These are phyloP conservation scores for Sialis lutaria DNA, from an alignment of 2,888 invertebrate species.

Conservation along the genomic window DNA sequence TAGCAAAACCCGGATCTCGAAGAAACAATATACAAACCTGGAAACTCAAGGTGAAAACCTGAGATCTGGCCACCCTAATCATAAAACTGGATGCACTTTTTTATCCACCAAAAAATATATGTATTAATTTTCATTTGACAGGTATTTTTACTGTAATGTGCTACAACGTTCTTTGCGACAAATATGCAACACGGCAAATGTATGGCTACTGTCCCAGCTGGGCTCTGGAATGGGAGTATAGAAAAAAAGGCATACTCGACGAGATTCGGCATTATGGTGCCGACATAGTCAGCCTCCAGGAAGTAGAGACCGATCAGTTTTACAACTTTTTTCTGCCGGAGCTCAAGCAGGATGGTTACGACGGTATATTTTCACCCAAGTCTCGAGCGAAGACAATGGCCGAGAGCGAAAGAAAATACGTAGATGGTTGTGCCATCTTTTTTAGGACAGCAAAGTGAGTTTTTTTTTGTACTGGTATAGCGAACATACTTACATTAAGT, in stretches of 20 bases:
- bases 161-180: conserved; percentile 98
- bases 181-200: conserved; percentile 96
- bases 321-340: conserved; percentile 93
- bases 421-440: conserved; percentile 99
- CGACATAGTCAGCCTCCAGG: conserved; percentile 91
- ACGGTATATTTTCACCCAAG: conserved; percentile 95
- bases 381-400: conserved; percentile 97
- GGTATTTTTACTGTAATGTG: conserved; percentile 99
- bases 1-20: too few relatives aligned
- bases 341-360: conserved; percentile 76
- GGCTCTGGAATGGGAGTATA: conserved; percentile 97
- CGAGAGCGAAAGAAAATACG: conserved; percentile 90
- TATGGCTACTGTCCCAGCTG: conserved; percentile 99
- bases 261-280: conserved; percentile 93
- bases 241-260: conserved; percentile 91
- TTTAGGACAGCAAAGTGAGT: conserved; percentile 81
- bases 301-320: conserved; percentile 98
- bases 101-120: too few relatives aligned
- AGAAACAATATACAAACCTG: too few relatives aligned
- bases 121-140: conserved; percentile 21
- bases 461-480: neutral
- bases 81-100: too few relatives aligned
- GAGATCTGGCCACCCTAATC: too few relatives aligned
- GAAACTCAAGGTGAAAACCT: too few relatives aligned
- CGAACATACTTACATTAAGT: conserved; percentile 1